Conservation (phyloP, 2,797 vertebrate genomes). For the Leuciscus waleckii region DNA sequence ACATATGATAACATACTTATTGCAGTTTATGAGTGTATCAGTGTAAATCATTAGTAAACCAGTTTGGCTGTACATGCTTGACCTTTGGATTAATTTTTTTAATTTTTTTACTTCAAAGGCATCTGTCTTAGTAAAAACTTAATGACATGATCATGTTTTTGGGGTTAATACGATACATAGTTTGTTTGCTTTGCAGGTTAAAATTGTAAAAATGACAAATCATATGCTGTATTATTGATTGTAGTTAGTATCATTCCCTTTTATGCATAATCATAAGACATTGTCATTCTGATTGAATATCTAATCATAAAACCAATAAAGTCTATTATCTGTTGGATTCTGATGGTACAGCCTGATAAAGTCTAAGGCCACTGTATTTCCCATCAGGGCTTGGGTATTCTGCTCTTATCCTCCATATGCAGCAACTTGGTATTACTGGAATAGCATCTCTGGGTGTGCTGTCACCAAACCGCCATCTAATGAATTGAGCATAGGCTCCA, state of each 20-base stretch:
- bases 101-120: background rate
- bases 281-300: background rate
- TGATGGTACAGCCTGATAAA: background rate
- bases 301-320: background rate
- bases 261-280: slow-evolving; percentile 7
- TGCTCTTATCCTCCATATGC: slow-evolving; percentile 76
- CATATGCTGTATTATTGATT: background rate
- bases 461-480: slow-evolving; percentile 81
- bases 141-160: background rate
- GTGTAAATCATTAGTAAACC: slow-evolving; percentile 11
- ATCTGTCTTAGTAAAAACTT: slow-evolving; percentile 8
- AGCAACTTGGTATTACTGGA: slow-evolving; percentile 83
- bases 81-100: background rate
- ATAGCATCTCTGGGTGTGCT: slow-evolving; percentile 65
- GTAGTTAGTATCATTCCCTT: slow-evolving; percentile 13
- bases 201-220: background rate
- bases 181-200: background rate
- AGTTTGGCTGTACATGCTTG: background rate
- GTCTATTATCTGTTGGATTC: slow-evolving; percentile 12
- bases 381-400: slow-evolving; percentile 72
- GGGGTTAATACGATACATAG: background rate
- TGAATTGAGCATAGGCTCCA: slow-evolving; percentile 79
- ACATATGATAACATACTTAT: background rate
- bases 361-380: slow-evolving; percentile 75
- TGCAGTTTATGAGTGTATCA: background rate